Percentiles rank a stretch among this genome's conserved stretches.
Conservation (phyloP, 2,113 vertebrate species). For the Vulpes lagopus region DNA sequence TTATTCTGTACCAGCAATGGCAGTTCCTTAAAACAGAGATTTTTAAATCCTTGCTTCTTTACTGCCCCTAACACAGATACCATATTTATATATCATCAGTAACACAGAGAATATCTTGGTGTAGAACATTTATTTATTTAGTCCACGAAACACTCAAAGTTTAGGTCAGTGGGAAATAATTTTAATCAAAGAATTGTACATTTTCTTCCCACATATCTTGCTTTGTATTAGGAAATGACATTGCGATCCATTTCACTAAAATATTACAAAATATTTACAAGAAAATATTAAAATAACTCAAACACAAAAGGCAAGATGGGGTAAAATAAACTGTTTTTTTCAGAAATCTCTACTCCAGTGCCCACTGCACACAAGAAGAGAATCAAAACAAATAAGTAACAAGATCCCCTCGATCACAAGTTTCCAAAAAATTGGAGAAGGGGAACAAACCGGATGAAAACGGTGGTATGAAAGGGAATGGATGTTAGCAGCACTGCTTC, state of each 20-base stretch:
- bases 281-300: constrained; percentile 81
- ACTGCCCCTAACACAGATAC: background rate
- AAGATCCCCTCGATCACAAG: constrained; percentile 51
- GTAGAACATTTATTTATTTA: constrained; percentile 80
- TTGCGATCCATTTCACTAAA: constrained; percentile 79
- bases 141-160: constrained; percentile 77
- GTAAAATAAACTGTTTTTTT: constrained; percentile 51
- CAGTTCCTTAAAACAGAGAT: background rate
- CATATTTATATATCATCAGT: constrained; percentile 35
- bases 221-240: constrained; percentile 79
- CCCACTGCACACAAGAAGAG: constrained; percentile 62
- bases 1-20: background rate
- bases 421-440: constrained; percentile 25
- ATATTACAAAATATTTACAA: constrained; percentile 85
- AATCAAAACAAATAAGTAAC: constrained; percentile 58
- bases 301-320: constrained; percentile 73
- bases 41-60: background rate
- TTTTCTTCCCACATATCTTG: constrained; percentile 75
- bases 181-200: constrained; percentile 80
- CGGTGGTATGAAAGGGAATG: background rate
- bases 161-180: constrained; percentile 77
- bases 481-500: constrained; percentile 60
- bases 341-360: constrained; percentile 72
- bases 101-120: constrained; percentile 58
- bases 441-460: background rate